Evolutionary conservation across 2,888 invertebrate species (phyloP).

Genomic region (Drosophila heteroneura): DNA sequence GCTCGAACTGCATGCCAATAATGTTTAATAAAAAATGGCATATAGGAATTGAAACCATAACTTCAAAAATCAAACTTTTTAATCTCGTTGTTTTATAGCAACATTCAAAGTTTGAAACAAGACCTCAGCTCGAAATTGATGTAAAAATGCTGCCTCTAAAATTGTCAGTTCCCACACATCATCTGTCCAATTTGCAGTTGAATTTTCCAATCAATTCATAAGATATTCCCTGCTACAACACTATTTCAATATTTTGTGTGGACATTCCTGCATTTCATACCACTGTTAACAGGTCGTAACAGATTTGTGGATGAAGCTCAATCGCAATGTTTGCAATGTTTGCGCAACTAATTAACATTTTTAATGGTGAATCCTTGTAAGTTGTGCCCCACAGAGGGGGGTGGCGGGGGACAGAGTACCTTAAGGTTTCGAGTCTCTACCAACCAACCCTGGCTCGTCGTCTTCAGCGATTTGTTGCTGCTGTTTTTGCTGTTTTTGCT

Average conservation of each 20-base stretch:
- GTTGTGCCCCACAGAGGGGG: slow-evolving; percentile 38
- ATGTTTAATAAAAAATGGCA: too few relatives aligned
- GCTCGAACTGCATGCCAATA: too few relatives aligned
- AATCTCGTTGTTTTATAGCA: rapidly evolving
- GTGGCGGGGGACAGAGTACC: slow-evolving; percentile 16
- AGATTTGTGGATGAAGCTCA: slow-evolving; percentile 55
- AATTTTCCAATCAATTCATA: rapidly evolving
- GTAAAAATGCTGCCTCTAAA: neutral
- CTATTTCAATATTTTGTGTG: neutral
- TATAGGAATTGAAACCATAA: too few relatives aligned
- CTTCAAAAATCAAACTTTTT: too few relatives aligned
- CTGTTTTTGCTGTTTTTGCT: neutral
- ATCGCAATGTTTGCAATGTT: slow-evolving; percentile 68
- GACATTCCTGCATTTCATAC: neutral
- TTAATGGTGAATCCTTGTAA: slow-evolving; percentile 85
- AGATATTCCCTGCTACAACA: neutral
- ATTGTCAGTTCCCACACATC: neutral
- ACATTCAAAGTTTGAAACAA: neutral
- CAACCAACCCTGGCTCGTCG: neutral
- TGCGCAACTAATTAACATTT: slow-evolving; percentile 84
- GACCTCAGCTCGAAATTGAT: neutral
- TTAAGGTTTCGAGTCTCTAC: slow-evolving; percentile 11
- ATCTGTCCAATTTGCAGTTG: neutral
- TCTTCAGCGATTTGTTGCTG: neutral
- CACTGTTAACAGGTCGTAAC: slow-evolving; percentile 44